A percentile compares a stretch with the other conserved stretches of the same genome.
Evolutionary conservation across 2,113 vertebrate genomes (phyloP).

Genomic region (Tupaia chinensis): DNA sequence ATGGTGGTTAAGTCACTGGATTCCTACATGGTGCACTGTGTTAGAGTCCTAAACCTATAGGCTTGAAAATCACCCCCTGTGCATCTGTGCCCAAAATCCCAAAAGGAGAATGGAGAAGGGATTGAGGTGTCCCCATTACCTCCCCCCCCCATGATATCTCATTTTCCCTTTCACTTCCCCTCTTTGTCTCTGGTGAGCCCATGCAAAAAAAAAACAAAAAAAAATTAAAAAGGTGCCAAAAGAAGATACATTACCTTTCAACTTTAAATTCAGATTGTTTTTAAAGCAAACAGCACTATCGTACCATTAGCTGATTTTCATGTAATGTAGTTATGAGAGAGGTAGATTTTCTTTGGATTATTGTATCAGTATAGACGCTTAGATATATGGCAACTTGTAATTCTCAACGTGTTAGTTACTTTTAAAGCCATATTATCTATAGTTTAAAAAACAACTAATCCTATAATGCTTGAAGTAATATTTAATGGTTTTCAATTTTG

Average conservation of each 20-base stretch:
- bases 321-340: background rate
- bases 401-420: background rate
- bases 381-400: background rate
- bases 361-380: background rate
- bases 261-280: background rate
- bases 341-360: conserved; percentile 26
- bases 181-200: too few species aligned
- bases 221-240: background rate
- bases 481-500: background rate
- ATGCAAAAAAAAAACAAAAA: too few species aligned
- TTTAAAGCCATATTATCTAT: background rate
- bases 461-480: background rate
- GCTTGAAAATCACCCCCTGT: too few species aligned
- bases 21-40: too few species aligned
- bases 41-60: too few species aligned
- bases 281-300: background rate
- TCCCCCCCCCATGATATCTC: too few species aligned
- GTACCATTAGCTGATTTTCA: background rate
- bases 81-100: too few species aligned
- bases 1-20: too few species aligned
- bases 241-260: conserved; percentile 1
- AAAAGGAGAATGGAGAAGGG: too few species aligned
- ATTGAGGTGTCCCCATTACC: too few species aligned
- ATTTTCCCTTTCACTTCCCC: too few species aligned
- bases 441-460: background rate